Evolutionary conservation across 2,797 vertebrate species (phyloP).

Genomic region (Manis javanica): DNA sequence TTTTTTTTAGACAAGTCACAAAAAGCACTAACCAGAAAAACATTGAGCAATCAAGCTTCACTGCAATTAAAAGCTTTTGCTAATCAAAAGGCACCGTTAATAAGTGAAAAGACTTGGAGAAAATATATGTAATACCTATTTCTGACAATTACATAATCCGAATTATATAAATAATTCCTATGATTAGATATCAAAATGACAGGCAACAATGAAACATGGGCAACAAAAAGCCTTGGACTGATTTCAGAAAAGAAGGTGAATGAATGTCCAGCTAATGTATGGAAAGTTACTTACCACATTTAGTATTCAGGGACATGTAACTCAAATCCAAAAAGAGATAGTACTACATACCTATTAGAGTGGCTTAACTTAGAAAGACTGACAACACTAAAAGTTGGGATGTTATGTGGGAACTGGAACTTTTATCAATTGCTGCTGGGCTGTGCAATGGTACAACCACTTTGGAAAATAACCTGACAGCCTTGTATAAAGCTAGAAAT

Average conservation of each 20-base stretch:
- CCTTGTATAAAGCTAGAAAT: neutral
- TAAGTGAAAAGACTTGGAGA: neutral
- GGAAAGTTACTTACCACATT: neutral
- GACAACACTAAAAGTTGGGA: neutral
- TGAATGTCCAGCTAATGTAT: neutral
- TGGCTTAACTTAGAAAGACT: neutral
- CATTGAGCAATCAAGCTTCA: neutral
- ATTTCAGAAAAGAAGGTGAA: neutral
- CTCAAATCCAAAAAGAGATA: neutral
- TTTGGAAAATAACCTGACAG: neutral
- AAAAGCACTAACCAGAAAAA: neutral
- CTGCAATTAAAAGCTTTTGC: neutral
- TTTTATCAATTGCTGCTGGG: no score
- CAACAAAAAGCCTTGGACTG: neutral
- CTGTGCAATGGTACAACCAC: neutral
- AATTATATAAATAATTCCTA: neutral
- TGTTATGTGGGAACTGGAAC: neutral
- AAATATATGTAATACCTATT: neutral
- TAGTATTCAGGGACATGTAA: neutral
- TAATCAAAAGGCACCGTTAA: neutral
- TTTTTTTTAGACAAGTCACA: neutral
- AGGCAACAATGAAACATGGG: neutral
- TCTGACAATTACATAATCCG: neutral
- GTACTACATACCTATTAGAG: neutral
- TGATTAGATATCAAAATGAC: neutral